Percentiles rank a stretch among this genome's conserved stretches.
These are phyloP conservation scores for Rhinichthys osculus DNA, from an alignment of 2,797 vertebrate genomes.

Conservation along the genomic window DNA sequence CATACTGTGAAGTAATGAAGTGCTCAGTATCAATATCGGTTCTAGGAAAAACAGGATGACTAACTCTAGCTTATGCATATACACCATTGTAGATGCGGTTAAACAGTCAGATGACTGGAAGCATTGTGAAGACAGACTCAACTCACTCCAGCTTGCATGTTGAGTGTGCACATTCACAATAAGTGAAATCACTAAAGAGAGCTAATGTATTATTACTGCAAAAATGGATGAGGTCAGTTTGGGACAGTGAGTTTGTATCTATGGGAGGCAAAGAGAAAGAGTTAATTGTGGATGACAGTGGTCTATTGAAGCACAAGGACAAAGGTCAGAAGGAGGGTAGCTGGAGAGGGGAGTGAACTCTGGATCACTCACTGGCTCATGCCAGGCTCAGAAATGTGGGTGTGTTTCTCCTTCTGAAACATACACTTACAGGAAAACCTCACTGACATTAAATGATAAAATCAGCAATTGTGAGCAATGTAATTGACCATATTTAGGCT, in stretches of 20 bases:
- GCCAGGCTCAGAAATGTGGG: not conserved
- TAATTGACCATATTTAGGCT: not conserved
- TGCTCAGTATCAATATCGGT: not conserved
- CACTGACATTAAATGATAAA: not conserved
- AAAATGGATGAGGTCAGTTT: not conserved
- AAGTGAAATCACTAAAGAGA: conserved; percentile 1
- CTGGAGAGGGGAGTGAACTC: not conserved
- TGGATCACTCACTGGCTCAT: not conserved
- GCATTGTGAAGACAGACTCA: not conserved
- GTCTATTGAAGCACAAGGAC: not conserved
- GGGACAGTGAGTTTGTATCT: not conserved
- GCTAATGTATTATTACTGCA: not conserved
- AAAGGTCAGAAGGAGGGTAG: not conserved
- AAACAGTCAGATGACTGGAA: not conserved
- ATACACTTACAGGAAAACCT: not conserved
- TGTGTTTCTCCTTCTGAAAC: not conserved
- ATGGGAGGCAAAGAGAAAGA: not conserved
- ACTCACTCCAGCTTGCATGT: not conserved
- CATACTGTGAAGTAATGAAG: not conserved
- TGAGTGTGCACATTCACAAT: not conserved
- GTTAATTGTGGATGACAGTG: conserved; percentile 1
- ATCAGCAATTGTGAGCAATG: not conserved
- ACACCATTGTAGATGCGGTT: not conserved
- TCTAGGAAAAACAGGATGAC: not conserved
- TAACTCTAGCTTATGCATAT: not conserved